Evolutionary conservation across 2,797 vertebrate genomes (phyloP).

Genomic region (Melanotaenia nigrans): DNA sequence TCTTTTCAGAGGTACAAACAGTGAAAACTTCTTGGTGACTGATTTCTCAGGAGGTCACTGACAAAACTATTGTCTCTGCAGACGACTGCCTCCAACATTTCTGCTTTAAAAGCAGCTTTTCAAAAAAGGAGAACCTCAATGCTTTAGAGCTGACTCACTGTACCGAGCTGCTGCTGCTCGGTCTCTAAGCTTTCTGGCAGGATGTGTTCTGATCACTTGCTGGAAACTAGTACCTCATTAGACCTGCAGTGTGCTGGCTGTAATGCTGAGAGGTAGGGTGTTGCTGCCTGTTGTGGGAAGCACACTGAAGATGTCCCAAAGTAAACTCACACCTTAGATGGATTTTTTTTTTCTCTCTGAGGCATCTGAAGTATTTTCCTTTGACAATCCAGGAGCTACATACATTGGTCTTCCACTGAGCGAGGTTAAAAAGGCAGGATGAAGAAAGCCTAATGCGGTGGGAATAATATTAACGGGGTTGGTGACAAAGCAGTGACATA

Average conservation of each 20-base stretch:
- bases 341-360: slow-evolving; percentile 10
- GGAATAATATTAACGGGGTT: neutral
- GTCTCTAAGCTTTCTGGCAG: slow-evolving; percentile 48
- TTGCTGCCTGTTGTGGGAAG: slow-evolving; percentile 32
- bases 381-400: neutral
- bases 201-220: slow-evolving; percentile 51
- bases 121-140: slow-evolving; percentile 7
- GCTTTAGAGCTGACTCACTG: slow-evolving; percentile 28
- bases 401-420: neutral
- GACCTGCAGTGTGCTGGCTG: slow-evolving; percentile 43
- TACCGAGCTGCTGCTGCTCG: slow-evolving; percentile 12
- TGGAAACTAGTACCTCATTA: slow-evolving; percentile 65
- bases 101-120: slow-evolving; percentile 12
- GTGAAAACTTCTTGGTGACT: neutral
- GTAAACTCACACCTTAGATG: slow-evolving; percentile 27
- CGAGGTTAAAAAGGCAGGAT: slow-evolving; percentile 16
- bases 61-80: neutral
- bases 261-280: slow-evolving; percentile 29
- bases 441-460: neutral
- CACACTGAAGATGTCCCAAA: slow-evolving; percentile 19
- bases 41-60: slow-evolving; percentile 13
- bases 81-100: slow-evolving; percentile 27
- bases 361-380: neutral
- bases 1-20: slow-evolving; percentile 1
- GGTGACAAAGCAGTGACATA: slow-evolving; percentile 34